Percentiles rank a stretch among this genome's conserved stretches.
These are phyloP conservation scores for Leucoptera coffeella DNA, from an alignment of 2,888 invertebrate genomes.

Conservation along the genomic window DNA sequence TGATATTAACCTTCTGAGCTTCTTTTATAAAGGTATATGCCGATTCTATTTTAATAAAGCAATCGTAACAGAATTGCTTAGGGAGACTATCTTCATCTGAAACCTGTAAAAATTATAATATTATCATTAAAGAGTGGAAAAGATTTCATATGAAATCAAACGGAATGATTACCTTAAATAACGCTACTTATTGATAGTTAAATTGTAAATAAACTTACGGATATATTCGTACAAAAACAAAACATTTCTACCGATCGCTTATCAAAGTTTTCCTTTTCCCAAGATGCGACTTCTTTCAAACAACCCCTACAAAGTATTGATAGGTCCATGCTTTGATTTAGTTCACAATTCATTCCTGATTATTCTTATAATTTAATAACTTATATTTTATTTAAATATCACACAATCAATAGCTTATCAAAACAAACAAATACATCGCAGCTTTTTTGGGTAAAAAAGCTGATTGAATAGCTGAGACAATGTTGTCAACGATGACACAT, in stretches of 20 bases:
- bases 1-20: conserved; percentile 25
- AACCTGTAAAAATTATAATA: conserved; percentile 4
- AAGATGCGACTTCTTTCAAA: conserved; percentile 30
- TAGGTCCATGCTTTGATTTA: conserved; percentile 17
- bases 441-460: background rate
- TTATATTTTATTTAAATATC: no score
- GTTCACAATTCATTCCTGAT: background rate
- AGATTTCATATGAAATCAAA: no score
- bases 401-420: no score
- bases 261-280: conserved; percentile 24
- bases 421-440: no score
- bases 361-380: background rate
- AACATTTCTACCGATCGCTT: conserved; percentile 25
- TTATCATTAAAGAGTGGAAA: no score
- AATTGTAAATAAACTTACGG: conserved; percentile 16
- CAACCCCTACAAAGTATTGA: conserved; percentile 28
- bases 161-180: no score
- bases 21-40: conserved; percentile 39
- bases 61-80: conserved; percentile 41
- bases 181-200: background rate
- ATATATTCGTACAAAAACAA: conserved; percentile 29
- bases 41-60: conserved; percentile 38
- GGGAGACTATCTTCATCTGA: conserved; percentile 34
- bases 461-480: background rate
- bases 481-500: background rate